phyloP scores from a whole-genome alignment of 1,140 invertebrate species.

The Drosophila sproati region DNA sequence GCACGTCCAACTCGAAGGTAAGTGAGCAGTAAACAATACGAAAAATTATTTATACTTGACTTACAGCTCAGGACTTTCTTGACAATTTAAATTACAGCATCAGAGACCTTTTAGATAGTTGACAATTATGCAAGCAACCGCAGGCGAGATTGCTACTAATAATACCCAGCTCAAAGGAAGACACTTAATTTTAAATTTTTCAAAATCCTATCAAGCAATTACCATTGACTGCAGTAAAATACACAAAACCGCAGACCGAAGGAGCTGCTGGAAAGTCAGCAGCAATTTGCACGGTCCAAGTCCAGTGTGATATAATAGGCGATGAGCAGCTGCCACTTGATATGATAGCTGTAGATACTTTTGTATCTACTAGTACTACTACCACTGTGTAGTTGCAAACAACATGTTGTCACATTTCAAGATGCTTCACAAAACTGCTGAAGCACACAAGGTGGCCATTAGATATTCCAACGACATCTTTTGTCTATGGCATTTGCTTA shows the following conservation, averaged over 20 bases:
- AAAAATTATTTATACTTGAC: slow-evolving; percentile 22
- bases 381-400: slow-evolving; percentile 4
- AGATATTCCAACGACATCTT: slow-evolving; percentile 57
- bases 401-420: slow-evolving; percentile 70
- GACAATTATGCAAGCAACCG: slow-evolving; percentile 71
- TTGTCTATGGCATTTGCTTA: slow-evolving; percentile 68
- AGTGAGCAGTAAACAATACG: slow-evolving; percentile 61
- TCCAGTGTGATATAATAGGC: slow-evolving; percentile 21
- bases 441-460: slow-evolving; percentile 48
- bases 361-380: slow-evolving; percentile 51
- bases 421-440: slow-evolving; percentile 64
- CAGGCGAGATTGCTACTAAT: slow-evolving; percentile 25
- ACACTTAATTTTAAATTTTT: slow-evolving; percentile 79
- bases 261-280: slow-evolving; percentile 5
- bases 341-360: slow-evolving; percentile 70
- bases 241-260: slow-evolving; percentile 58
- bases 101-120: not conserved
- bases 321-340: slow-evolving; percentile 55
- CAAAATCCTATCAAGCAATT: slow-evolving; percentile 75
- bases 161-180: slow-evolving; percentile 55
- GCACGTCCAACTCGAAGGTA: slow-evolving; percentile 57
- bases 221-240: slow-evolving; percentile 67
- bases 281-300: slow-evolving; percentile 3
- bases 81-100: slow-evolving; percentile 58
- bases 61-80: not conserved